Percentiles rank a stretch among this genome's conserved stretches.
These are phyloP conservation scores for Ammodramus savannarum DNA, from an alignment of 2,113 vertebrate genomes.

Conservation along the genomic window DNA sequence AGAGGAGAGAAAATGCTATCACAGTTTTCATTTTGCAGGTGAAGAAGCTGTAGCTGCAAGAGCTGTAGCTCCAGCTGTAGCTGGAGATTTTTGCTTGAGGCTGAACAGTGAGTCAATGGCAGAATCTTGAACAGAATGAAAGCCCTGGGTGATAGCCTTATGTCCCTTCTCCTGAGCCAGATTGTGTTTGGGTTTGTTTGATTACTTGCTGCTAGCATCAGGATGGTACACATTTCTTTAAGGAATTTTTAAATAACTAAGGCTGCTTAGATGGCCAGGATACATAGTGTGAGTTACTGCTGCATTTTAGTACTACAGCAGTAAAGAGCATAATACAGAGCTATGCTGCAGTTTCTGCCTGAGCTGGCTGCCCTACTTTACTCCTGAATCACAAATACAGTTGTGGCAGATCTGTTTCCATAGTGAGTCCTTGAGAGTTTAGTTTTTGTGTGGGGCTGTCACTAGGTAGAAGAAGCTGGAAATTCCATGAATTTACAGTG, in stretches of 20 bases:
- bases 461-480: background rate
- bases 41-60: background rate
- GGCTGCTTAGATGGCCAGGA: background rate
- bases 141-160: background rate
- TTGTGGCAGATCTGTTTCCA: slow-evolving; percentile 1
- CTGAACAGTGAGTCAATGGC: background rate
- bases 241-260: background rate
- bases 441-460: background rate
- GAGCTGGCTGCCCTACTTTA: background rate
- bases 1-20: background rate
- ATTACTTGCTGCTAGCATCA: background rate
- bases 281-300: background rate
- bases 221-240: background rate
- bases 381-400: background rate
- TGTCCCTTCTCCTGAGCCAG: background rate
- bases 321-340: background rate
- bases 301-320: background rate
- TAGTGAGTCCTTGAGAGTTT: background rate
- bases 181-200: background rate
- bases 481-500: background rate
- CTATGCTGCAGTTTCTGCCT: background rate
- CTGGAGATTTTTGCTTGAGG: background rate
- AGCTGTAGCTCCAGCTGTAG: background rate
- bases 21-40: background rate
- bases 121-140: background rate